These are phyloP conservation scores for Tethea ocularis DNA, from an alignment of 2,888 invertebrate species.

Conservation along the genomic window DNA sequence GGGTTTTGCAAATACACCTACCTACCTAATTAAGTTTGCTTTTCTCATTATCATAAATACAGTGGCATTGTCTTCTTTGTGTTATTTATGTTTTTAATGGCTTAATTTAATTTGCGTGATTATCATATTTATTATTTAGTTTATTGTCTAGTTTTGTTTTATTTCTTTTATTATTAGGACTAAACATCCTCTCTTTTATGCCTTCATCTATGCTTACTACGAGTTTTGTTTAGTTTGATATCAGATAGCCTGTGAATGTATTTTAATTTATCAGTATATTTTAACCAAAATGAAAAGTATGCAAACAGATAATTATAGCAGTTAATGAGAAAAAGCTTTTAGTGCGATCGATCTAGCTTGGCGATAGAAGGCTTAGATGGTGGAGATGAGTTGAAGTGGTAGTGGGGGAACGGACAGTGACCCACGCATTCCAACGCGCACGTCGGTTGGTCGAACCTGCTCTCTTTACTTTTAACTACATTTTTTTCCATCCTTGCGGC, in stretches of 20 bases:
- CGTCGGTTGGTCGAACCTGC: constrained; percentile 62
- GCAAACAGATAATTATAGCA: constrained; percentile 38
- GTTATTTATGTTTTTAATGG: constrained; percentile 45
- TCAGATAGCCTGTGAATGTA: no score
- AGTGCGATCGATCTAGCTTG: constrained; percentile 75
- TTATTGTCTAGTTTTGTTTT: constrained; percentile 13
- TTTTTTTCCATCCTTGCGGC: constrained; percentile 29
- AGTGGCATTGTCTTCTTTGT: constrained; percentile 49
- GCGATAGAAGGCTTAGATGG: constrained; percentile 73
- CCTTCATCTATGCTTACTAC: neutral
- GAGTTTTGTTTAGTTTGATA: neutral
- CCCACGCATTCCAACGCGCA: constrained; percentile 75
- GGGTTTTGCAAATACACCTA: constrained; percentile 65
- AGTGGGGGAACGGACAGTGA: constrained; percentile 73
- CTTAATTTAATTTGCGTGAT: constrained; percentile 41
- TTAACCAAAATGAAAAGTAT: neutral
- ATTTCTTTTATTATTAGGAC: neutral
- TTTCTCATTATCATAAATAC: constrained; percentile 56
- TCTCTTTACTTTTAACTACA: constrained; percentile 70
- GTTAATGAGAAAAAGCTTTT: constrained; percentile 56
- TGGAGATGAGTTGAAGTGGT: constrained; percentile 52
- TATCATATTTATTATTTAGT: constrained; percentile 20
- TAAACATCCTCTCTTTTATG: neutral
- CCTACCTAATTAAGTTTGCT: constrained; percentile 53
- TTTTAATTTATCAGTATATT: neutral